Evolutionary conservation across 2,113 vertebrate genomes (phyloP).

Genomic region (Ornithorhynchus anatinus): DNA sequence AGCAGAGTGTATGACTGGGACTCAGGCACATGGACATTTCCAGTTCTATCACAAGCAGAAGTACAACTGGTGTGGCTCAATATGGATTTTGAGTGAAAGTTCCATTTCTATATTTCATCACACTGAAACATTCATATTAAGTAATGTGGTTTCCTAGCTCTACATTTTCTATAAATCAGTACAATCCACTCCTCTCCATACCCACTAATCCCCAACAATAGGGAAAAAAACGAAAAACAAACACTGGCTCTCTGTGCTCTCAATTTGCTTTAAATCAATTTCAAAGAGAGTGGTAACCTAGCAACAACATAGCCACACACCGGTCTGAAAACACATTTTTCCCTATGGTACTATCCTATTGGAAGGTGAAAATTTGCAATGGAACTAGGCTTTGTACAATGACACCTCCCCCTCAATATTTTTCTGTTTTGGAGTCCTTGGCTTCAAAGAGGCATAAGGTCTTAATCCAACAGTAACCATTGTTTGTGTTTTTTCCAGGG

Average conservation of each 20-base stretch:
- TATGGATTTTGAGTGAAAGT: neutral
- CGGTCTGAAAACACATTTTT: slow-evolving; percentile 46
- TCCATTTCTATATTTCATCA: slow-evolving; percentile 9
- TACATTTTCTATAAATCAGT: slow-evolving; percentile 31
- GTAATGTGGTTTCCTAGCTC: slow-evolving; percentile 28
- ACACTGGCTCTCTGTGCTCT: slow-evolving; percentile 49
- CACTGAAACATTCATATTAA: slow-evolving; percentile 15
- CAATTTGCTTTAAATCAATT: slow-evolving; percentile 74
- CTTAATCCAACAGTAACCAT: neutral
- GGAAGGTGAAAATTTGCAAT: slow-evolving; percentile 7
- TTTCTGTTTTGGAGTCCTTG: neutral
- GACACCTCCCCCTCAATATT: slow-evolving; percentile 17
- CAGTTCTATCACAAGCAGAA: neutral
- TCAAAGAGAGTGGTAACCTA: slow-evolving; percentile 82
- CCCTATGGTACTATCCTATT: neutral
- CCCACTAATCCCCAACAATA: no score
- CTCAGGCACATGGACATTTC: no score
- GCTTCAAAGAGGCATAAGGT: neutral
- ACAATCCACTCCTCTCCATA: neutral
- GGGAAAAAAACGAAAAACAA: slow-evolving; percentile 37
- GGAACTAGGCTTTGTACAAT: slow-evolving; percentile 26
- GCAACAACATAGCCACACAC: slow-evolving; percentile 67
- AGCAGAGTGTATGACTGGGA: no score
- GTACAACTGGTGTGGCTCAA: slow-evolving; percentile 20
- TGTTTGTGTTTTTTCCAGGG: slow-evolving; percentile 76